These are phyloP conservation scores for Sebastes variabilis DNA, from an alignment of 2,797 vertebrate genomes.

Conservation along the genomic window DNA sequence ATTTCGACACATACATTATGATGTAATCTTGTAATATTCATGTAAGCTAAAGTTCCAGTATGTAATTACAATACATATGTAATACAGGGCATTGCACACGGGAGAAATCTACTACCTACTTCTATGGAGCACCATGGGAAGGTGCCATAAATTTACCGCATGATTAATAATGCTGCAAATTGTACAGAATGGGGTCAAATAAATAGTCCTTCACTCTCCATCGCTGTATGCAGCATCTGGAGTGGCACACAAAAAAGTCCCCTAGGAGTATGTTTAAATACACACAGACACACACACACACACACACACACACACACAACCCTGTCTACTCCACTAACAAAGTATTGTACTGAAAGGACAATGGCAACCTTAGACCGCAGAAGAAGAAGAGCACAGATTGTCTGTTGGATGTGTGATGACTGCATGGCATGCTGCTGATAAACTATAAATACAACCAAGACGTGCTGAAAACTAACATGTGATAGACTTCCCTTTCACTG, in stretches of 20 bases:
- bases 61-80: slow-evolving; percentile 28
- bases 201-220: slow-evolving; percentile 42
- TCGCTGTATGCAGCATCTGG: slow-evolving; percentile 62
- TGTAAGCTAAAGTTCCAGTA: background rate
- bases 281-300: background rate
- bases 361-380: slow-evolving; percentile 18
- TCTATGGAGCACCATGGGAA: slow-evolving; percentile 14
- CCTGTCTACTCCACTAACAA: slow-evolving; percentile 2
- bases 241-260: slow-evolving; percentile 57
- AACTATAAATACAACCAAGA: slow-evolving; percentile 39
- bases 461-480: background rate
- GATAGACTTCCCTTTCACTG: background rate
- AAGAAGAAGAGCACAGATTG: slow-evolving; percentile 22
- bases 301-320: background rate
- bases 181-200: slow-evolving; percentile 74
- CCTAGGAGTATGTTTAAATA: slow-evolving; percentile 50
- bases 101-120: slow-evolving; percentile 24
- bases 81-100: slow-evolving; percentile 11
- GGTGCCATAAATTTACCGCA: slow-evolving; percentile 23
- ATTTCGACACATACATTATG: background rate
- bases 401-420: slow-evolving; percentile 29
- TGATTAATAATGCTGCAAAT: slow-evolving; percentile 68
- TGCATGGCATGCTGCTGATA: slow-evolving; percentile 11
- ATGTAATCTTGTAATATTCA: background rate
- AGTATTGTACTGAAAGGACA: slow-evolving; percentile 37